phyloP scores from a whole-genome alignment of 2,797 vertebrate genomes.

The Poecilia picta region DNA sequence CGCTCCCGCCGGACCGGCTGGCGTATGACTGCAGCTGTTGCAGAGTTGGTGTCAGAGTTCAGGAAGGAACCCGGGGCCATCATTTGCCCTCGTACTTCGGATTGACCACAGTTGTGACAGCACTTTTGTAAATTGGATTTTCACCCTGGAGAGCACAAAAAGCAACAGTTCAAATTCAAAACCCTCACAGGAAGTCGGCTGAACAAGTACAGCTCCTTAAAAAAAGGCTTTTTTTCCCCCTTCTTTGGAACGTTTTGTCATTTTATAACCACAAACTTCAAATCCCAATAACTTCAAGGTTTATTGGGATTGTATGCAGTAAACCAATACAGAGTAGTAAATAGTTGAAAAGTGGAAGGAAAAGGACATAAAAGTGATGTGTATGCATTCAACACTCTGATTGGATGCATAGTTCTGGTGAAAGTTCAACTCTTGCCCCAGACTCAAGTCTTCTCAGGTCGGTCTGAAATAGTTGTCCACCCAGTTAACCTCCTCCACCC shows the following conservation, averaged over 20 bases:
- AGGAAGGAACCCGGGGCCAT: conserved; percentile 61
- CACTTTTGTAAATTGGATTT: conserved; percentile 99
- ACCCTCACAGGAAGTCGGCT: neutral
- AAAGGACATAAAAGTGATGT: neutral
- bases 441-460: neutral
- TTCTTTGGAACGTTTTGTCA: neutral
- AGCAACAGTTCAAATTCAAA: conserved; percentile 5
- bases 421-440: neutral
- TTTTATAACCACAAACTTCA: neutral
- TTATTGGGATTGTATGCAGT: neutral
- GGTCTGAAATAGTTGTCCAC: neutral
- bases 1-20: conserved; percentile 23
- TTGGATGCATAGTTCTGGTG: neutral
- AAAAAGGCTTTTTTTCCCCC: neutral
- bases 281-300: neutral
- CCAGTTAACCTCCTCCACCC: neutral
- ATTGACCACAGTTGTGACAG: conserved; percentile 98
- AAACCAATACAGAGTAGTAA: neutral
- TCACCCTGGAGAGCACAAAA: conserved; percentile 86
- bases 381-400: neutral
- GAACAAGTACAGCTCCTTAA: neutral
- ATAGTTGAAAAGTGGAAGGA: neutral
- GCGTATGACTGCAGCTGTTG: conserved; percentile 77
- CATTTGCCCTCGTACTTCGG: conserved; percentile 99
- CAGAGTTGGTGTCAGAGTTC: conserved; percentile 82